Evolutionary conservation across 1,140 invertebrate species (phyloP).

Genomic region (Eueides isabella): DNA sequence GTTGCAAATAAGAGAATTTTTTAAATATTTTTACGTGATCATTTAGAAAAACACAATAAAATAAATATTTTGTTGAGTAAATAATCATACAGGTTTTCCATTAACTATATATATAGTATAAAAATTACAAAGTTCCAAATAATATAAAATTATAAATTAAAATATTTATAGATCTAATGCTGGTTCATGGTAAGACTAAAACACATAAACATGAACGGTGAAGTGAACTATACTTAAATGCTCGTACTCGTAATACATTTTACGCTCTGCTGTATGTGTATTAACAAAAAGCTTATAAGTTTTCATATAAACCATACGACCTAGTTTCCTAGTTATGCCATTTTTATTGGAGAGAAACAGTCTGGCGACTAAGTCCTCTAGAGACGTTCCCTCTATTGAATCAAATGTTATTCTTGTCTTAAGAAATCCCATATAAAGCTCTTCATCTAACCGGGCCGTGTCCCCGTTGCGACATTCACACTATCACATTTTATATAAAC

Average conservation of each 20-base stretch:
- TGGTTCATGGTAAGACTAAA: not conserved
- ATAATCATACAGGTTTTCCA: not conserved
- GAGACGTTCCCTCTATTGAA: constrained; percentile 29
- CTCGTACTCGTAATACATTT: constrained; percentile 14
- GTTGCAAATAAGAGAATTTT: too few relatives aligned
- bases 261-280: not conserved
- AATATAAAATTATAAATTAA: not conserved
- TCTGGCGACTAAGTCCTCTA: constrained; percentile 34
- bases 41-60: too few relatives aligned
- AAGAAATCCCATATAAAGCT: constrained; percentile 19
- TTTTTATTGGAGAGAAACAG: constrained; percentile 28
- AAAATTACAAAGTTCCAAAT: not conserved
- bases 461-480: constrained; percentile 16
- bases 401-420: constrained; percentile 26
- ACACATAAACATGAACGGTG: constrained; percentile 15
- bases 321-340: constrained; percentile 26
- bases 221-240: constrained; percentile 8
- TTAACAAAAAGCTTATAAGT: constrained; percentile 24
- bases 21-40: too few relatives aligned
- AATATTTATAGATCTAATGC: not conserved
- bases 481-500: constrained; percentile 2
- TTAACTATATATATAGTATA: not conserved
- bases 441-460: constrained; percentile 24
- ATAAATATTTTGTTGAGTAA: too few relatives aligned
- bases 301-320: constrained; percentile 20